These are phyloP conservation scores for Chrosomus eos DNA, from an alignment of 2,797 vertebrate species.

Conservation along the genomic window DNA sequence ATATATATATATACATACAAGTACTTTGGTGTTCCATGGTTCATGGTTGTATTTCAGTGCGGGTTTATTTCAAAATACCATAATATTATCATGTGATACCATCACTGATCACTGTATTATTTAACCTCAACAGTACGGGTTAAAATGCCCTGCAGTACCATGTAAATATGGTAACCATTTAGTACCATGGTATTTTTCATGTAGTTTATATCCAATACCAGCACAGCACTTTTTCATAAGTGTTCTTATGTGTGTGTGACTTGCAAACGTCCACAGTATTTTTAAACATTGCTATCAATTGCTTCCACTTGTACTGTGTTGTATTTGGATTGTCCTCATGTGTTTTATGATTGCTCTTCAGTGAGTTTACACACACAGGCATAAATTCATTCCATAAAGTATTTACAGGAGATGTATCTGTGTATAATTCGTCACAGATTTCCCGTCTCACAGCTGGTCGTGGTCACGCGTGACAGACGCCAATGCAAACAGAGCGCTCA, in stretches of 20 bases:
- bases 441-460: slow-evolving; percentile 3
- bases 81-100: neutral
- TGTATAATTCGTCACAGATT: neutral
- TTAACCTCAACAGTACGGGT: neutral
- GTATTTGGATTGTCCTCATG: neutral
- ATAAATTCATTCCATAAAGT: neutral
- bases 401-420: neutral
- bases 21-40: no score
- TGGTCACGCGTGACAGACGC: neutral
- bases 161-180: neutral
- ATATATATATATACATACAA: no score
- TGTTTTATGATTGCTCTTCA: neutral
- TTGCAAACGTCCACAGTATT: neutral
- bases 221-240: neutral
- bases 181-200: neutral
- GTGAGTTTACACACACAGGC: neutral
- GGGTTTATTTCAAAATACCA: neutral
- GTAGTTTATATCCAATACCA: neutral
- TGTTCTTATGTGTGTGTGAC: neutral
- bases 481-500: slow-evolving; percentile 39
- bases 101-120: neutral
- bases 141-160: neutral
- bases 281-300: neutral
- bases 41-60: neutral
- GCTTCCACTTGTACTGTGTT: neutral